Base-by-base conservation (phyloP, 2,888 invertebrate genomes). In the Netelia melanura region DNA sequence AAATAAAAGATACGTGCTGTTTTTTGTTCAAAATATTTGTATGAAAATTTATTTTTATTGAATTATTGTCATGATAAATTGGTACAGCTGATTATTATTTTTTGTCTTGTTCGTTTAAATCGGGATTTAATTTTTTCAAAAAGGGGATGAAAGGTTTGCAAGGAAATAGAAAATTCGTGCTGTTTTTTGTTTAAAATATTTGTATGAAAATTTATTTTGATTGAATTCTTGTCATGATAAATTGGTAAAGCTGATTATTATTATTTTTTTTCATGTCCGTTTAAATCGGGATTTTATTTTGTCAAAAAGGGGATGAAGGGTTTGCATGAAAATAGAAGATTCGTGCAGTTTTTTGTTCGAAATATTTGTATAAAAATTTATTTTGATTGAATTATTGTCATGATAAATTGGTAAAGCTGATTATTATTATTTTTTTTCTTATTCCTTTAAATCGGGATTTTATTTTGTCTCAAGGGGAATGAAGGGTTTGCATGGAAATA, bases 141-240 rank as follows among this genome's bases (percentile, higher is more conserved):
- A 1, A 21, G 21, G 21, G 21, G 1, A 21, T 21, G 21, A 21
- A 21, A 1, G 21, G 21, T 21, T 21, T 21, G 21, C 21, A 21
- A 0, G 21, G 1, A 21, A 21, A 21, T 21, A 21, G 1, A 21
- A 21, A 21, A 21, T 21, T 21, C 21, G 21, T 21, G 21, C 21
- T 21, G 21, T 21, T 21, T 62, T 65, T 82, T 25, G 75, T 61
- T 64, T 17, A 58, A 43, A 25, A 52, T n/a, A 82, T 83, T 71
- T 83, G 65, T 81, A 76, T 58, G 23, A 83, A 76, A 83, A 81
- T 86, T 84, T 77, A 79, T 87, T 86, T 48, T 56, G 38, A 6
- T 6, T 8, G 14, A 17, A 43, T 21, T 23, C 62, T 75, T 75
- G 65, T 80, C 23, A n/a, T 61, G 9, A 44, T 48, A 44, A 67